Percentiles rank a stretch among this genome's conserved stretches.
Conservation (phyloP, 2,113 vertebrate species). For the Bagarius yarrelli region DNA sequence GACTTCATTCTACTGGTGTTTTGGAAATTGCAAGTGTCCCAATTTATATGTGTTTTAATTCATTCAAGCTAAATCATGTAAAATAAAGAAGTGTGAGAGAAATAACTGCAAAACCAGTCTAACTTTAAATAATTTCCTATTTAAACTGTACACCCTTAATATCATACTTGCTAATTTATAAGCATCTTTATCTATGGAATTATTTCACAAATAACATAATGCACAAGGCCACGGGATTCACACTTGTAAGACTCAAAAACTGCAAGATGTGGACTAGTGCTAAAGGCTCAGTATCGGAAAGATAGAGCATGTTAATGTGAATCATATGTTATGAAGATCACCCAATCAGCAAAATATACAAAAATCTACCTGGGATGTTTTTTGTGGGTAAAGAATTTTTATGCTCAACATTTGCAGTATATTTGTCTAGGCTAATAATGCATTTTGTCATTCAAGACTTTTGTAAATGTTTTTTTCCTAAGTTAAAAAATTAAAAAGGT, state of each 20-base stretch:
- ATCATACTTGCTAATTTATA: neutral
- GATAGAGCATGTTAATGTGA: slow-evolving; percentile 13
- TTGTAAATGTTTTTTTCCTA: too few relatives aligned
- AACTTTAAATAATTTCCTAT: neutral
- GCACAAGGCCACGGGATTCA: slow-evolving; percentile 41
- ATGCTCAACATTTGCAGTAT: too few relatives aligned
- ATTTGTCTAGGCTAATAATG: too few relatives aligned
- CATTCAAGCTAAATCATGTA: neutral
- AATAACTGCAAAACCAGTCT: slow-evolving; percentile 43
- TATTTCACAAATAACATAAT: slow-evolving; percentile 48
- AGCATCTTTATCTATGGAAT: slow-evolving; percentile 48
- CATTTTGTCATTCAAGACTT: too few relatives aligned
- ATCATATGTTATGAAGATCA: neutral
- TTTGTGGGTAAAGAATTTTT: slow-evolving; percentile 46
- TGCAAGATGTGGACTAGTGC: slow-evolving; percentile 37
- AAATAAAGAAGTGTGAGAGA: too few relatives aligned
- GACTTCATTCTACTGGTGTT: neutral
- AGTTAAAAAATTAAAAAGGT: too few relatives aligned
- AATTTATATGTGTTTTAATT: neutral
- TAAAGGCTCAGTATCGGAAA: neutral
- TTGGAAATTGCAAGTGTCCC: neutral
- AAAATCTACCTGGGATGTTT: neutral
- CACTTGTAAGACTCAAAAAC: slow-evolving; percentile 33
- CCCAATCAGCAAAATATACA: neutral
- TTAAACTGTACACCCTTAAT: neutral